Evolutionary conservation across 2,113 vertebrate species (phyloP).

Genomic region (Nyctibius bracteatus): DNA sequence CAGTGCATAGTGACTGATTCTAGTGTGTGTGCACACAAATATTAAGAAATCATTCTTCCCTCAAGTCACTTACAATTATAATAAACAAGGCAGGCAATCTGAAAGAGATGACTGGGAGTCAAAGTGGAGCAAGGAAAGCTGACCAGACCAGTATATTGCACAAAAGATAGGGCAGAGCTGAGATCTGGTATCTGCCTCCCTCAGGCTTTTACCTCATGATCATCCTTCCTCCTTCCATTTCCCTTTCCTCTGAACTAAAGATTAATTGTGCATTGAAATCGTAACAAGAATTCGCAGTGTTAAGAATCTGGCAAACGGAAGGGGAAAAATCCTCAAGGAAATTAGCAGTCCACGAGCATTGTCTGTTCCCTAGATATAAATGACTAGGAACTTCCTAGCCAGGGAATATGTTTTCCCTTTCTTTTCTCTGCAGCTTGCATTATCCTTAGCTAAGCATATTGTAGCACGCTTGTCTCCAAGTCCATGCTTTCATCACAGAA

Average conservation of each 20-base stretch:
- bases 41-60: not conserved
- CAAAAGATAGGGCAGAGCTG: not conserved
- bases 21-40: not conserved
- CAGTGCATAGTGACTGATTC: not conserved
- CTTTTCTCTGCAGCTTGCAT: not conserved
- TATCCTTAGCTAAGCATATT: conserved; percentile 23
- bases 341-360: conserved; percentile 4
- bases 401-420: not conserved
- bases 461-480: not conserved
- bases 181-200: not conserved
- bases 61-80: not conserved
- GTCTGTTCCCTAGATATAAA: conserved; percentile 16
- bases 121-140: conserved; percentile 22
- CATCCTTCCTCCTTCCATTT: conserved; percentile 39
- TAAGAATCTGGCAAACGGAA: conserved; percentile 43
- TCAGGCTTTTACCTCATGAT: not conserved
- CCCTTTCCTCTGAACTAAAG: conserved; percentile 33
- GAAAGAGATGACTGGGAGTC: conserved; percentile 31
- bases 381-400: conserved; percentile 17
- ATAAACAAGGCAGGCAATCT: not conserved
- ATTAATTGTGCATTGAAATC: conserved; percentile 49
- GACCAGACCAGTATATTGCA: not conserved
- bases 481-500: not conserved
- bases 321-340: conserved; percentile 52
- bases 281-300: not conserved